Base-by-base conservation (phyloP, 2,113 vertebrate species). In the Setophaga kirtlandii region DNA sequence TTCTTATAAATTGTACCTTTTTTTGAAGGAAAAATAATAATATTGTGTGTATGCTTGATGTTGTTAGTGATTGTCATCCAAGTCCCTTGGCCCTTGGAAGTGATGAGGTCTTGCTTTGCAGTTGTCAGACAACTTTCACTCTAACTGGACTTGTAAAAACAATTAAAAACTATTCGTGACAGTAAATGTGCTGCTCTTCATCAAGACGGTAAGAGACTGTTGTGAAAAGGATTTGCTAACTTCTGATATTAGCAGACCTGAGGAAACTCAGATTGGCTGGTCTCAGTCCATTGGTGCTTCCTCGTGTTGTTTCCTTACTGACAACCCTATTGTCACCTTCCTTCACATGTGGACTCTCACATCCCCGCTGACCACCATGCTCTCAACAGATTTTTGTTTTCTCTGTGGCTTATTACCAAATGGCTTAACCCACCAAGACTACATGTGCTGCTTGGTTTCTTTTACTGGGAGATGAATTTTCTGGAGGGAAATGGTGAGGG, bases 251-350 rank as follows among this genome's bases (percentile, higher is more conserved):
- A 70, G 52, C 31, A 62, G 44, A 25, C 55, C 33, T 25, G 27
- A 68, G 70, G 15, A 58, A 11, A 3, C 13, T 16, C 1, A 2
- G 12, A 21, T 11, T n/a, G 37, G 12, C 25, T 59, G 70, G 22
- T 60, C 13, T 15, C 0, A 2, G 27, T 37, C 14, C 0, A 0
- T 15, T 17, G 2, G 31, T 70, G 42, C 63, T 52, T 82, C 27
- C n/a, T 15, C 1, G 8, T n/a, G 27, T 52, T 28, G 16, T 33
- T 46, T 22, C 33, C 20, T 78, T 24, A 22, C 24, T n/a, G 37
- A 3, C 1, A 9, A 6, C 22, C 23, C 18, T 64, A 5, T 22
- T n/a, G 14, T 52, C 33, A 11, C 22, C 50, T 53, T 82, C 35
- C 7, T 42, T 35, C 28, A 5, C 5, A 1, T 9, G 1, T 14